Evolutionary conservation across 2,888 invertebrate species (phyloP), one percentile per base, ranked within the genome.

Genomic region (Synanthedon formicaeformis): DNA sequence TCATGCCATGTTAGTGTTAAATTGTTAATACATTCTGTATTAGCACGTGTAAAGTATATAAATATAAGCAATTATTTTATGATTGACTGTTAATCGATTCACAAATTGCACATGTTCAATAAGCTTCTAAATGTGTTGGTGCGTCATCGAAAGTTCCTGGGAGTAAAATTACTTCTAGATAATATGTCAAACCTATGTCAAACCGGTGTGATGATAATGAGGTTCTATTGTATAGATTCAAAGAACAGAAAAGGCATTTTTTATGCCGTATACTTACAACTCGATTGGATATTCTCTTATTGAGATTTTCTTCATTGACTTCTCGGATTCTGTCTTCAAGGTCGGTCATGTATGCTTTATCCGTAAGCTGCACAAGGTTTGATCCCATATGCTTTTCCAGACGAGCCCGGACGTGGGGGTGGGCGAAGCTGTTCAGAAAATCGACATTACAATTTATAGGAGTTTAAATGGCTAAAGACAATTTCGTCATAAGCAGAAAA

Each of bases 341-440:
- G 27, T 88, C 88, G 57, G 87, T 89, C 92, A 93, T 92, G 76
- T 91, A 93, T 57, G 80, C 82, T 62, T 92, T 87, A 75, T 92
- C 92, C 2, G 92, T 92, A 55, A 93, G 84, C 61, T 88, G 88
- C 53, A 92, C 91, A 63, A 91, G 78, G 73, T 91, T 92, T 27
- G 89, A 89, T 52, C 92, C 92, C 92, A 92, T 92, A 57, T 92
- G 88, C 75, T 90, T 89, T 76, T 93, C 92, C 65, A 93, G 78
- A 18, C 91, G 89, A 50, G 90, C 89, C 54, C 90, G 89, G 55
- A 92, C 90, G 67, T 89, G 88, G 48, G 91, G 90, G 70, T 91
- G 89, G 69, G 89, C 83, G 79, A 92, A 92, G 74, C 92, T 92
- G 72, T 13, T 13, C n/a, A 49, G 2, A 53, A 55, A 52, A 60